These are phyloP conservation scores for Reticulitermes speratus DNA, from an alignment of 1,140 invertebrate genomes.

Conservation along the genomic window DNA sequence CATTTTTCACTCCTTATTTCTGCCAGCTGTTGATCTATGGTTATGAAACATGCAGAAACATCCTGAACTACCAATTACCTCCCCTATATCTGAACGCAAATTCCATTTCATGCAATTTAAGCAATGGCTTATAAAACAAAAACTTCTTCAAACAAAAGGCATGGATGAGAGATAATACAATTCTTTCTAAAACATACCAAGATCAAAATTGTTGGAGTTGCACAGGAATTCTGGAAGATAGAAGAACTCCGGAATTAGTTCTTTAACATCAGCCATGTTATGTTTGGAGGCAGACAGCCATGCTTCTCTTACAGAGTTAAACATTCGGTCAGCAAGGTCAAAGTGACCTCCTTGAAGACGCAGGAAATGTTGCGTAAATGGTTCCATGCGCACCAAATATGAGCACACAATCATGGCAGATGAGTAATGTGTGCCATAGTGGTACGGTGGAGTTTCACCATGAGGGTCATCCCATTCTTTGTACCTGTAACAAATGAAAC, in stretches of 20 bases:
- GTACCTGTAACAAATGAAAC: constrained; percentile 48
- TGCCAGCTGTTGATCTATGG: too few relatives aligned
- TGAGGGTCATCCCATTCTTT: constrained; percentile 98
- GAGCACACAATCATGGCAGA: constrained; percentile 99
- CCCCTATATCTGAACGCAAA: too few relatives aligned
- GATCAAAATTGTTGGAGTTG: constrained; percentile 95
- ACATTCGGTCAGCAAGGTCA: constrained; percentile 98
- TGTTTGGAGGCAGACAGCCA: constrained; percentile 96
- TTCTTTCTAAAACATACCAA: constrained; percentile 60
- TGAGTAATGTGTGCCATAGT: constrained; percentile 98
- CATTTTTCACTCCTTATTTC: too few relatives aligned
- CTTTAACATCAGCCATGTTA: constrained; percentile 99
- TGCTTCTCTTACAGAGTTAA: constrained; percentile 96
- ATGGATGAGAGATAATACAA: too few relatives aligned
- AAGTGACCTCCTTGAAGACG: constrained; percentile 97
- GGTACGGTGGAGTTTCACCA: constrained; percentile 97
- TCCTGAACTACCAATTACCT: too few relatives aligned
- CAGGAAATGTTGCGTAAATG: constrained; percentile 98
- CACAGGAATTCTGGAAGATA: constrained; percentile 94
- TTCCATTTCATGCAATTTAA: too few relatives aligned
- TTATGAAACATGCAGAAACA: too few relatives aligned
- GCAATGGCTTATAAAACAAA: too few relatives aligned
- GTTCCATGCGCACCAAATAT: constrained; percentile 96
- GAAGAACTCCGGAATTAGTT: constrained; percentile 99
- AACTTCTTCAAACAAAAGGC: too few relatives aligned